Percentiles rank a stretch among this genome's conserved stretches.
Evolutionary conservation across 1,140 invertebrate genomes (phyloP).

Genomic region (Macrotrachela quadricornifera): DNA sequence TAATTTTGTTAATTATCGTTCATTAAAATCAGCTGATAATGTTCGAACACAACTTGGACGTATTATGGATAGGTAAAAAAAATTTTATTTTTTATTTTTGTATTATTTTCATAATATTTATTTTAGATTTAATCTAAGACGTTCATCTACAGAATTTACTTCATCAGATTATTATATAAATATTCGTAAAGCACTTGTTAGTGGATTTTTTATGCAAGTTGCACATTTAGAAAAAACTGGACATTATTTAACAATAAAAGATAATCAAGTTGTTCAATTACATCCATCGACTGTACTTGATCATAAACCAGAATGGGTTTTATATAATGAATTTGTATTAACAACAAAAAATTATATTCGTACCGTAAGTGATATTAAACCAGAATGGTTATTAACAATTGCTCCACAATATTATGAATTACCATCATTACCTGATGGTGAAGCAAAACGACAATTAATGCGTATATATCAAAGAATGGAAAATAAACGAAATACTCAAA

Average conservation of each 20-base stretch:
- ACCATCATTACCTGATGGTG: constrained; percentile 86
- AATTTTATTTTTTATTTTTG: no score
- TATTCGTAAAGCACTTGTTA: constrained; percentile 85
- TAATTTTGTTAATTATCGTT: constrained; percentile 95
- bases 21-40: constrained; percentile 74
- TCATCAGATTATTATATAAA: constrained; percentile 96
- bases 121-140: constrained; percentile 73
- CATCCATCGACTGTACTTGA: constrained; percentile 95
- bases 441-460: constrained; percentile 65
- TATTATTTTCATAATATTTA: no score
- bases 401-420: constrained; percentile 96
- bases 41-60: constrained; percentile 56
- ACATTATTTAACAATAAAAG: constrained; percentile 93
- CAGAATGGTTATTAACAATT: constrained; percentile 62
- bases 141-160: constrained; percentile 77
- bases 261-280: constrained; percentile 93
- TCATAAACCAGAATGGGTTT: constrained; percentile 98
- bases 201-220: constrained; percentile 98
- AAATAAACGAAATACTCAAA: no score
- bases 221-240: constrained; percentile 81
- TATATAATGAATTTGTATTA: constrained; percentile 98
- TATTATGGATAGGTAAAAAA: constrained; percentile 72
- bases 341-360: constrained; percentile 98
- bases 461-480: no score
- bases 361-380: constrained; percentile 94